Conservation (phyloP, 2,113 vertebrate species). For the Pterocles gutturalis region DNA sequence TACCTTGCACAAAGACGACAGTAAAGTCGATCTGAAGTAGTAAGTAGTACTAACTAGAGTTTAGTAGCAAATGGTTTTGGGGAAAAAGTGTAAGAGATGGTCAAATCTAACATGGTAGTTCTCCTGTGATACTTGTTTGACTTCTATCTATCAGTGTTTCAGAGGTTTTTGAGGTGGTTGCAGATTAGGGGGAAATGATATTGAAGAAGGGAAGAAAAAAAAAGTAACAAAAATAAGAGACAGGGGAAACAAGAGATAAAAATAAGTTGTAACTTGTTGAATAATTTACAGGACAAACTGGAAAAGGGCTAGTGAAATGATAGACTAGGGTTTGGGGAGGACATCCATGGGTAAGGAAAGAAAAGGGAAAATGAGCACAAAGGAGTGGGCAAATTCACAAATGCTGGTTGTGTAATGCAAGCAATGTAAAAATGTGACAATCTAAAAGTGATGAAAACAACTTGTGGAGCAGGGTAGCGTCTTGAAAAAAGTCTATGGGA, state of each 20-base stretch:
- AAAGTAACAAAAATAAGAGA: neutral
- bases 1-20: neutral
- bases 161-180: neutral
- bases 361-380: neutral
- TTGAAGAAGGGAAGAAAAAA: neutral
- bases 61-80: neutral
- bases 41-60: accelerated
- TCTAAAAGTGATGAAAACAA: neutral
- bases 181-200: neutral
- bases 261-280: neutral
- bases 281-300: neutral
- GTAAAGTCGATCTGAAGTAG: neutral
- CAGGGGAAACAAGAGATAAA: accelerated
- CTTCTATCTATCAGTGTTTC: neutral
- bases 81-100: neutral
- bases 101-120: neutral
- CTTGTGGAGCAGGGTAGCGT: neutral
- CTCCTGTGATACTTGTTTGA: neutral
- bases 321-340: neutral
- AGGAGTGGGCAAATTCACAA: neutral
- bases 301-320: neutral
- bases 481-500: neutral
- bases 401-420: neutral
- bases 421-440: neutral
- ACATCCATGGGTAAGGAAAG: neutral